These are phyloP conservation scores for Sebastes iracundus DNA, from an alignment of 2,797 vertebrate genomes.

Conservation along the genomic window DNA sequence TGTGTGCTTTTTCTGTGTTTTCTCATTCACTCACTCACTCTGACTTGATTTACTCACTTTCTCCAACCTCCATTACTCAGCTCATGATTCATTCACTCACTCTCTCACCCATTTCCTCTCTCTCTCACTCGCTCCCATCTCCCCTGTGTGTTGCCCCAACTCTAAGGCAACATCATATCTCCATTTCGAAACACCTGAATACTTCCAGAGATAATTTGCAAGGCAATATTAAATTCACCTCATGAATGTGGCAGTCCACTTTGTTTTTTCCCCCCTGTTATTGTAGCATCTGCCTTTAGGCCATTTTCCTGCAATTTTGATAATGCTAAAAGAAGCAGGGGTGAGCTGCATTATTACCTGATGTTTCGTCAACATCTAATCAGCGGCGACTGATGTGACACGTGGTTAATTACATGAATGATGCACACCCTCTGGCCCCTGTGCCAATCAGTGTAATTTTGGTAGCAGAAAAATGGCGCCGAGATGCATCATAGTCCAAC, in stretches of 20 bases:
- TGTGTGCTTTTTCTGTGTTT: background rate
- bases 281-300: background rate
- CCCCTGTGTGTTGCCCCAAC: background rate
- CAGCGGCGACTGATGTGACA: background rate
- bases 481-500: background rate
- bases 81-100: slow-evolving; percentile 39
- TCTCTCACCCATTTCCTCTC: slow-evolving; percentile 10
- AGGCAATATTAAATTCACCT: background rate
- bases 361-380: slow-evolving; percentile 11
- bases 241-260: background rate
- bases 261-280: background rate
- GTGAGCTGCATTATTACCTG: background rate
- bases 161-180: slow-evolving; percentile 1
- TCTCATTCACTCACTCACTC: slow-evolving; percentile 9
- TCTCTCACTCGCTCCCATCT: slow-evolving; percentile 1
- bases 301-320: background rate
- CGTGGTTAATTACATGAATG: slow-evolving; percentile 7
- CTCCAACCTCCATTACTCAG: slow-evolving; percentile 17
- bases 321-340: background rate
- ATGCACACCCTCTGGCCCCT: background rate
- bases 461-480: background rate
- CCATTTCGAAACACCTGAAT: slow-evolving; percentile 14
- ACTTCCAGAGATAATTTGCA: slow-evolving; percentile 17
- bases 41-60: background rate
- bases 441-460: background rate